These are phyloP conservation scores for Seriola aureovittata DNA, from an alignment of 2,113 vertebrate species.

Conservation along the genomic window DNA sequence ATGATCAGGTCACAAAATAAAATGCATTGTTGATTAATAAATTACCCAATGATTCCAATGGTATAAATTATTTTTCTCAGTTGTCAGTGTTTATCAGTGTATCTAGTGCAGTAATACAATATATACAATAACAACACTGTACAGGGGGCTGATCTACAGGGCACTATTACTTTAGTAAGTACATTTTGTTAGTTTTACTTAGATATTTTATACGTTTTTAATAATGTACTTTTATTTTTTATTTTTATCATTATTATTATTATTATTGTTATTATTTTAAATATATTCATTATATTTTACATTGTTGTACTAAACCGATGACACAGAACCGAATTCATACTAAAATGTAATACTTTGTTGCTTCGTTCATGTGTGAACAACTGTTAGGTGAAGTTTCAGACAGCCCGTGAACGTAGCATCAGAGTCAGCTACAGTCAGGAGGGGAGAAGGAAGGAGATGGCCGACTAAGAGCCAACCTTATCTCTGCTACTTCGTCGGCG, in stretches of 20 bases:
- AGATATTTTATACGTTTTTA: too few species aligned
- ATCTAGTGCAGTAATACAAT: background rate
- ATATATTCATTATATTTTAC: background rate
- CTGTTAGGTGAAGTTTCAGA: background rate
- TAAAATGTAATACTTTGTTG: too few species aligned
- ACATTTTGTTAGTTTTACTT: too few species aligned
- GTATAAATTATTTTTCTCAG: background rate
- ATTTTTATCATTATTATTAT: too few species aligned
- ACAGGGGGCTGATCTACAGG: too few species aligned
- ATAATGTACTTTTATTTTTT: too few species aligned
- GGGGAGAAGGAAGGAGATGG: conserved; percentile 68
- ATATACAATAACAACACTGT: background rate
- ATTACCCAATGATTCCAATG: background rate
- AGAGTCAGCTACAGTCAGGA: background rate
- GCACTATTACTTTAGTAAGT: too few species aligned
- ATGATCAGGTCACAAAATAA: background rate
- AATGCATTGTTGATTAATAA: background rate
- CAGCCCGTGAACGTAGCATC: conserved; percentile 44
- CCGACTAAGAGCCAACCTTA: conserved; percentile 52
- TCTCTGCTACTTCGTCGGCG: conserved; percentile 10
- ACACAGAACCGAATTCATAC: too few species aligned
- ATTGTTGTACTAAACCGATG: background rate
- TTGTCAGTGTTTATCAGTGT: too few species aligned
- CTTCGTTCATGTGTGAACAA: background rate
- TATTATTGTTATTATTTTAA: too few species aligned